Base-by-base conservation (phyloP, 2,888 invertebrate genomes). In the Sphinx pinastri region DNA sequence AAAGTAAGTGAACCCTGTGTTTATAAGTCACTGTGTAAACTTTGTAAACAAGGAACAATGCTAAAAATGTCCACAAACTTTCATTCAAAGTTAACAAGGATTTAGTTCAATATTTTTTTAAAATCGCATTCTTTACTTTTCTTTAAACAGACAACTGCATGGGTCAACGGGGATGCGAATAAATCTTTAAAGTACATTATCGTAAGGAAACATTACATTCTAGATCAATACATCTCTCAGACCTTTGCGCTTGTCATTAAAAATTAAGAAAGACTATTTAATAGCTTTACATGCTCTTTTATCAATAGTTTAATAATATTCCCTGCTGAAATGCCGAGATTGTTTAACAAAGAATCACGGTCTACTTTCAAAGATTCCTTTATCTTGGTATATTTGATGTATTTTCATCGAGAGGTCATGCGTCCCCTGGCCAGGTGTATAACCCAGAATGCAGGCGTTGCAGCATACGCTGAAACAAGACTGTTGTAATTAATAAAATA, bases 21-120 rank as follows among this genome's bases (percentile, higher is more conserved):
- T 67, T 67, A 67, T 67, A 67, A 54, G 67, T 54, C 52, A 67
- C 66, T 19, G 67, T 54, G n/a, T 51, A 52, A 67, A 67, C 67
- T 67, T 67, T 67, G 67, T 67, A 38, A n/a, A 67, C 38, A 25
- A 67, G 31, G 31, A 67, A 52, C 52, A 67, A 67, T 38, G 67
- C 45, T 57, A 67, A 67, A 67, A 67, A 67, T 54, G 67, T 25
- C 67, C 52, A 38, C 67, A 10, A 67, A 52, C 52, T 52, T 67
- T 51, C 10, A 2, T 51, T 52, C 67, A 31, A 63, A 63, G 31
- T 52, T 67, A 13, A 31, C 16, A 12, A 25, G 52, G 49, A 67
- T 67, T 67, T 49, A 67, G 49, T 51, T 51, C 3, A 14, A 67
- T 67, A 47, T 67, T 67, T 67, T 38, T 47, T 67, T 51, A 49